Evolutionary conservation across 1,140 invertebrate genomes (phyloP), one percentile per base, ranked within the genome.

Genomic region (Hycleus cichorii): DNA sequence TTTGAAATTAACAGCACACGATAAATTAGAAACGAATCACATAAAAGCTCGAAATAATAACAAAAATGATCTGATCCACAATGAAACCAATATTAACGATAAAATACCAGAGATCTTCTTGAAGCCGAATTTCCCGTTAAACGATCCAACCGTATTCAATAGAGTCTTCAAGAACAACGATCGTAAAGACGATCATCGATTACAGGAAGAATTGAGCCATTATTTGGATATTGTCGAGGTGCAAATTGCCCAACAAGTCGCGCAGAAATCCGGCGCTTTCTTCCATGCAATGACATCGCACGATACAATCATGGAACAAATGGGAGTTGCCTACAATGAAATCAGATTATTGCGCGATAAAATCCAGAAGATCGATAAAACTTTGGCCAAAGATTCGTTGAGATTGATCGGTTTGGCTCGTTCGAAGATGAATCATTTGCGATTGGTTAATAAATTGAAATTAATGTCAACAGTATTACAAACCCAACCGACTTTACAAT

Each of bases 241-340:
- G 60, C 88, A 92, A 76, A 95, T 98, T 69, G 93, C 93, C 0
- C 87, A 90, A 65, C 94, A 97, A 79, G 95, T 98, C 47, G 89
- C 94, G n/a, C 85, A 90, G 59, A 94, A 95, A 74, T 97, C 94
- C 4, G 90, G 91, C 63, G 93, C 93, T 6, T 98, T 98, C 79
- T 98, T 98, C 73, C 88, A 94, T 76, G 93, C 93, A 6, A 96
- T 98, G 90, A 89, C 93, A 48, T 96, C 93, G 6, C 94, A 97
- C 76, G 94, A 97, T 76, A 87, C 87, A 9, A 84, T 94, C 43
- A 89, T 93, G 85, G 90, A 93, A 63, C 88, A 93, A 69, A 87
- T 97, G 76, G 84, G 85, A 4, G 81, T 86, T 69, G 93, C 92
- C 10, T 85, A 90, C 44, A 83, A 81, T 53, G 84, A 90, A 64